These are phyloP conservation scores for Nyctereutes procyonoides DNA, from an alignment of 2,113 vertebrate species.

Conservation along the genomic window DNA sequence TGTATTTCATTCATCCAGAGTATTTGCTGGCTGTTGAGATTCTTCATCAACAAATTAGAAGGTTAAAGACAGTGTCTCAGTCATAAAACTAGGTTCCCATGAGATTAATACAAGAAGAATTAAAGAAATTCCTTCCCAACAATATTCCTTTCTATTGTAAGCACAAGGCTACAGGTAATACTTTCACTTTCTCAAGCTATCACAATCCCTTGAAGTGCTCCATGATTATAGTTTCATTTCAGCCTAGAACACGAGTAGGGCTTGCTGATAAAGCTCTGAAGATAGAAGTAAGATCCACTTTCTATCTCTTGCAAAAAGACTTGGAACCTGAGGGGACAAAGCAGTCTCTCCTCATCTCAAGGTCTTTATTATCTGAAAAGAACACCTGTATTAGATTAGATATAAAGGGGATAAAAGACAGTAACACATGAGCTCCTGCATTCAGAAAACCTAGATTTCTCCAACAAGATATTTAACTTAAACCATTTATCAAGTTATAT, in stretches of 20 bases:
- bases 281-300: background rate
- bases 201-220: background rate
- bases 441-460: slow-evolving; percentile 57
- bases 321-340: background rate
- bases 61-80: background rate
- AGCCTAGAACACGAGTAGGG: background rate
- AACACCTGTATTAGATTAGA: slow-evolving; percentile 37
- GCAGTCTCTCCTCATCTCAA: slow-evolving; percentile 9
- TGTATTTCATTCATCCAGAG: background rate
- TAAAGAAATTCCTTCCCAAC: background rate
- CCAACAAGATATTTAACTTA: slow-evolving; percentile 44
- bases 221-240: background rate
- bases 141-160: background rate
- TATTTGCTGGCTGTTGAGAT: background rate
- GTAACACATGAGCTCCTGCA: background rate
- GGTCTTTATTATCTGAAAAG: slow-evolving; percentile 11
- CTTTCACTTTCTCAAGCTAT: background rate
- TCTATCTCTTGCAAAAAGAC: background rate
- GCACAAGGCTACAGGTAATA: background rate
- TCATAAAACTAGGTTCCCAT: background rate
- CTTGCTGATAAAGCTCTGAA: background rate
- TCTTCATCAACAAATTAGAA: background rate
- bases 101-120: background rate
- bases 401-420: background rate
- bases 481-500: slow-evolving; percentile 15